Percentiles rank a stretch among this genome's conserved stretches.
Evolutionary conservation across 2,113 vertebrate genomes (phyloP).

Genomic region (Bambusicola thoracicus): DNA sequence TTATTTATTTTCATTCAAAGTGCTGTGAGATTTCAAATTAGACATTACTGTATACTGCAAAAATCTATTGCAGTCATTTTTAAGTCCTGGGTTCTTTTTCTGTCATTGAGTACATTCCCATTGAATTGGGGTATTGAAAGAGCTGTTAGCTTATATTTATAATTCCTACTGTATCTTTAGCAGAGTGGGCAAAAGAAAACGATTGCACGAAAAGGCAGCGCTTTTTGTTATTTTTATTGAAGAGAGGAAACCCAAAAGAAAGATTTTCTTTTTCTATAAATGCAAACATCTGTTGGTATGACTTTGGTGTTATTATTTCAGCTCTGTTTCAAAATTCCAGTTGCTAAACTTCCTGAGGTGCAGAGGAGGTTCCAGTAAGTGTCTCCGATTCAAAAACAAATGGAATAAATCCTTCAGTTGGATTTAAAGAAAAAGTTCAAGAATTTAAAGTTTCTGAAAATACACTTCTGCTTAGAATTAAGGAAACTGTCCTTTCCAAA

Average conservation of each 20-base stretch:
- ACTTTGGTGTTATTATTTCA: slow-evolving; percentile 30
- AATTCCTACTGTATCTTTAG: background rate
- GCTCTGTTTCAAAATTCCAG: slow-evolving; percentile 53
- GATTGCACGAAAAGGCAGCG: background rate
- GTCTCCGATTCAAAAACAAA: slow-evolving; percentile 26
- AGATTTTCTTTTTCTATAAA: slow-evolving; percentile 17
- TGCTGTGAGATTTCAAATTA: background rate
- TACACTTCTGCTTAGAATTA: background rate
- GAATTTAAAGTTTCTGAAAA: slow-evolving; percentile 21
- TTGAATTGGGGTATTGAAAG: background rate
- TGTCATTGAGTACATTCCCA: background rate
- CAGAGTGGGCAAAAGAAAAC: background rate
- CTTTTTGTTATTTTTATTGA: slow-evolving; percentile 44
- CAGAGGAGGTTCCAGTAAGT: slow-evolving; percentile 54
- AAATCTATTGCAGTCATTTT: rapidly evolving
- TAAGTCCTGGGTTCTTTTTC: background rate
- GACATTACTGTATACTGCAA: background rate
- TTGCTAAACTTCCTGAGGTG: slow-evolving; percentile 55
- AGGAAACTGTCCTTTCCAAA: background rate
- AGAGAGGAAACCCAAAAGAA: slow-evolving; percentile 14
- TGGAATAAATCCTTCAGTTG: slow-evolving; percentile 15
- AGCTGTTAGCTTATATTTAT: background rate
- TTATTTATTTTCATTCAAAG: background rate
- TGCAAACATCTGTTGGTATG: slow-evolving; percentile 67
- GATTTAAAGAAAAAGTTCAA: slow-evolving; percentile 35